phyloP scores from a whole-genome alignment of 1,140 invertebrate species.

The Chrysoperla carnea region DNA sequence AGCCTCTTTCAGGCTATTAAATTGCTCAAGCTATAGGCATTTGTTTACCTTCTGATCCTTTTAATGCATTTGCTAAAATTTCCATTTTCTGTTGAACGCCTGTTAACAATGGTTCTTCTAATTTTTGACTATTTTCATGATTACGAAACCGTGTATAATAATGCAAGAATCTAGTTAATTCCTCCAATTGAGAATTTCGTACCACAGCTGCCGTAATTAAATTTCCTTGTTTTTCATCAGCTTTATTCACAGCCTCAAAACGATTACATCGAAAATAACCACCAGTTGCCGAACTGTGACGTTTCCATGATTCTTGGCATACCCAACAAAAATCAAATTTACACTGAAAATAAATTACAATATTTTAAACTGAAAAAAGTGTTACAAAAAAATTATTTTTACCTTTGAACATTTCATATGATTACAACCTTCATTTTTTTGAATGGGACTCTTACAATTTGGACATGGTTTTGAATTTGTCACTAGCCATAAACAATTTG shows the following conservation, averaged over 20 bases:
- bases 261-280: conserved; percentile 58
- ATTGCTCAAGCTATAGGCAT: not conserved
- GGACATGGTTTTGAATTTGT: conserved; percentile 59
- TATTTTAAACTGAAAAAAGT: not conserved
- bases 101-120: conserved; percentile 42
- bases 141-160: conserved; percentile 49
- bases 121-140: conserved; percentile 42
- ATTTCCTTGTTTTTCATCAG: conserved; percentile 39
- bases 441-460: conserved; percentile 54
- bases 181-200: conserved; percentile 39
- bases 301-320: conserved; percentile 57
- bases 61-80: conserved; percentile 24
- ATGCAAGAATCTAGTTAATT: conserved; percentile 45
- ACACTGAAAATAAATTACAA: conserved; percentile 31
- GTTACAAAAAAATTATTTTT: conserved; percentile 5
- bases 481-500: conserved; percentile 53
- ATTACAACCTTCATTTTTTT: conserved; percentile 65
- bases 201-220: conserved; percentile 39
- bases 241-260: conserved; percentile 45
- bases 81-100: conserved; percentile 45
- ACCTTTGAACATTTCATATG: conserved; percentile 64
- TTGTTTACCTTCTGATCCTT: conserved; percentile 17
- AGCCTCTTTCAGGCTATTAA: no score
- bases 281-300: conserved; percentile 51
- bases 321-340: conserved; percentile 66